These are phyloP conservation scores for Andrena marginata DNA, from an alignment of 2,888 invertebrate genomes.

Conservation along the genomic window DNA sequence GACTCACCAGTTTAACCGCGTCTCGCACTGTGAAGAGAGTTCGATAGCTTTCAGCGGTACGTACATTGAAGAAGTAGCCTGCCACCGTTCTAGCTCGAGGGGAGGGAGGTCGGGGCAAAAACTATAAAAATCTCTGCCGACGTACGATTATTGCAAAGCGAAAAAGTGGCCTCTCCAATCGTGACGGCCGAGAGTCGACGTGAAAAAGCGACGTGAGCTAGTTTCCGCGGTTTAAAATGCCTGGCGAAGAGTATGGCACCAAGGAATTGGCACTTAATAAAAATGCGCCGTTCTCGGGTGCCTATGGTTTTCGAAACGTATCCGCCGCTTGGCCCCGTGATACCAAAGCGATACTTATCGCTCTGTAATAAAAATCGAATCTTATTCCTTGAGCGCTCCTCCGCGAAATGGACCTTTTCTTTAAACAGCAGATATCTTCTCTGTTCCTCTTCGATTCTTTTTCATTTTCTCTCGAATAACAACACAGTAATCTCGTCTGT, in stretches of 20 bases:
- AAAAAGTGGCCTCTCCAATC: neutral
- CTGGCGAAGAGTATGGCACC: neutral
- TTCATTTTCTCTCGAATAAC: neutral
- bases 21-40: conserved; percentile 43
- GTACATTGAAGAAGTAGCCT: conserved; percentile 23
- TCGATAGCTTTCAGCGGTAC: conserved; percentile 11
- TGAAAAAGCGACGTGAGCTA: conserved; percentile 25
- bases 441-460: neutral
- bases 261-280: conserved; percentile 1
- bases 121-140: conserved; percentile 35
- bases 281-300: neutral
- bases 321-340: neutral
- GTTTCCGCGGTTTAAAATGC: neutral
- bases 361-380: conserved; percentile 1
- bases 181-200: conserved; percentile 18
- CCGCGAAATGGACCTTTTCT: neutral
- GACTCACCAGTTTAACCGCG: conserved; percentile 50
- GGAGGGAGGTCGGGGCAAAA: conserved; percentile 41
- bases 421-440: neutral
- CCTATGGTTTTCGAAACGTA: neutral
- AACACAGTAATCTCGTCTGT: too few relatives aligned
- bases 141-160: conserved; percentile 32
- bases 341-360: neutral
- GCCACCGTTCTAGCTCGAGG: conserved; percentile 38
- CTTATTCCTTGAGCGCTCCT: neutral